Conservation (phyloP, 2,888 invertebrate genomes). For the Agriotes lineatus region DNA sequence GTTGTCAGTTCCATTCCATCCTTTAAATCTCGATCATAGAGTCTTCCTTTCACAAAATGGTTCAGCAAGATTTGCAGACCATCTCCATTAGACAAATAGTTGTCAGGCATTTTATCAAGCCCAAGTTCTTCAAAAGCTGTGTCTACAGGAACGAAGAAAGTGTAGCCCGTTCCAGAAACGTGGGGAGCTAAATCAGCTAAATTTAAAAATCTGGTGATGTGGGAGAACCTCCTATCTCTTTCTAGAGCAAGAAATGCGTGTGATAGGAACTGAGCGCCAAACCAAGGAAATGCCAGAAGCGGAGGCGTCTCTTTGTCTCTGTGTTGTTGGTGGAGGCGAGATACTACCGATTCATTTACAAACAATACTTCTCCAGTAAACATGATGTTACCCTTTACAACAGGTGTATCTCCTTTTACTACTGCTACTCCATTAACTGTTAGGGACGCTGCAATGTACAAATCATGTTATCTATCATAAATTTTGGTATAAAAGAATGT, state of each 20-base stretch:
- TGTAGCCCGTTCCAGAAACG: constrained; percentile 75
- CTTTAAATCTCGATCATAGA: constrained; percentile 72
- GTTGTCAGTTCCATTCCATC: constrained; percentile 69
- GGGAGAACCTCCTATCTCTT: constrained; percentile 69
- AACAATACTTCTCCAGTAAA: constrained; percentile 75
- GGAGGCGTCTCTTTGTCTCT: constrained; percentile 77
- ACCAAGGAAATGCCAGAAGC: constrained; percentile 74
- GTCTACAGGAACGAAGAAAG: constrained; percentile 79
- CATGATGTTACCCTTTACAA: constrained; percentile 73
- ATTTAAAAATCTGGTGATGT: constrained; percentile 74
- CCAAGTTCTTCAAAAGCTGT: constrained; percentile 75
- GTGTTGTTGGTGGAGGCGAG: constrained; percentile 73
- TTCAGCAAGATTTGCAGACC: constrained; percentile 72
- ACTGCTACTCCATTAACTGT: constrained; percentile 73
- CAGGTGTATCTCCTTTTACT: constrained; percentile 72
- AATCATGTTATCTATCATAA: too few relatives aligned
- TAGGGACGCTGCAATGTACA: constrained; percentile 67
- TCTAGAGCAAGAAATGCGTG: constrained; percentile 74
- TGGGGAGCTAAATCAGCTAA: constrained; percentile 73
- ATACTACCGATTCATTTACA: constrained; percentile 73
- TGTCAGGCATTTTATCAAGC: constrained; percentile 71
- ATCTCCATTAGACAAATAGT: constrained; percentile 70
- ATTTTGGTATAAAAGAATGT: too few relatives aligned
- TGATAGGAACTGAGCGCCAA: constrained; percentile 74
- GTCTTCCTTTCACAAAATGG: constrained; percentile 73